These are phyloP conservation scores for Spea bombifrons DNA, from an alignment of 2,113 vertebrate genomes.

Conservation along the genomic window DNA sequence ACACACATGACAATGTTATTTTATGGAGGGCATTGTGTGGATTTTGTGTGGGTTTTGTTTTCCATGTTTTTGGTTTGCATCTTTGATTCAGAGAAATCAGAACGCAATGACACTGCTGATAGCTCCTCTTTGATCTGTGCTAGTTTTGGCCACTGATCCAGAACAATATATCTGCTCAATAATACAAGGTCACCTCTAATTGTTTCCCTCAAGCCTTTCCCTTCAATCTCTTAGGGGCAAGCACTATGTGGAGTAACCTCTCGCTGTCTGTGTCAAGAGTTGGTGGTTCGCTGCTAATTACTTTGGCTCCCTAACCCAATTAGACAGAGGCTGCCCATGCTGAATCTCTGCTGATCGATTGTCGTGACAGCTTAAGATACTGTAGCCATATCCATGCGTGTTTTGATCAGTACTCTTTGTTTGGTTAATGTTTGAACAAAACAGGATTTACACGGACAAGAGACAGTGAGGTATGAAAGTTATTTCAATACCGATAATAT, in stretches of 20 bases:
- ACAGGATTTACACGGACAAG: conserved; percentile 4
- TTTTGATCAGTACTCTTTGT: conserved; percentile 30
- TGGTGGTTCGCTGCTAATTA: conserved; percentile 63
- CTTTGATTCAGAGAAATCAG: conserved; percentile 25
- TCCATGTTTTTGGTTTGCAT: background rate
- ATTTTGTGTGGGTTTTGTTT: background rate
- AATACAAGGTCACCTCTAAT: conserved; percentile 65
- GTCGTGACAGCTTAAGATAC: conserved; percentile 42
- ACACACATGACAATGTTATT: too few relatives aligned
- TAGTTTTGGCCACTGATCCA: conserved; percentile 61
- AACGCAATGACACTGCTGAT: conserved; percentile 54
- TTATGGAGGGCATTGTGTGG: too few relatives aligned
- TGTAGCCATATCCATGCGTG: background rate
- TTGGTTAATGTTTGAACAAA: conserved; percentile 25
- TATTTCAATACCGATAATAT: background rate
- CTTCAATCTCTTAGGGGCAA: conserved; percentile 54
- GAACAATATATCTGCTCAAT: conserved; percentile 55
- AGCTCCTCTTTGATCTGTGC: conserved; percentile 55
- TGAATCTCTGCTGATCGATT: conserved; percentile 53
- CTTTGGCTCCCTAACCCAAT: conserved; percentile 66
- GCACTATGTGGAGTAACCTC: conserved; percentile 57
- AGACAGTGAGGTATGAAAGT: background rate
- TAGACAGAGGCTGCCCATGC: conserved; percentile 60
- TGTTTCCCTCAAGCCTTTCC: conserved; percentile 57
- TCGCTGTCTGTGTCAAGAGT: conserved; percentile 62